These are phyloP conservation scores for Sus cebifrons DNA, from an alignment of 2,797 vertebrate genomes.

Conservation along the genomic window DNA sequence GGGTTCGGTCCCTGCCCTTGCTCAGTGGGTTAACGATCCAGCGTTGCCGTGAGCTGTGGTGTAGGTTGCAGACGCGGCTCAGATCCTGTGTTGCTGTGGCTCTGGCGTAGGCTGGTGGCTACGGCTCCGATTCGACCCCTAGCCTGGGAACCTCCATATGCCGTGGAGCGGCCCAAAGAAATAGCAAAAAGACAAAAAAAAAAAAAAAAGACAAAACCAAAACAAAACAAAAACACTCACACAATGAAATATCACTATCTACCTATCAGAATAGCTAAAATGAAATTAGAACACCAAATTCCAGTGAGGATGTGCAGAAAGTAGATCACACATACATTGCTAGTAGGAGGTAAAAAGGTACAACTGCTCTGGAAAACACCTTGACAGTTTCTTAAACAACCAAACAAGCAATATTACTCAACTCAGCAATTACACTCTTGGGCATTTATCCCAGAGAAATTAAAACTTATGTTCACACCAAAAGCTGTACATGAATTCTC, in stretches of 20 bases:
- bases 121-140: too few species aligned
- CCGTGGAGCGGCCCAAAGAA: too few species aligned
- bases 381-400: neutral
- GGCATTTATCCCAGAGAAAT: slow-evolving; percentile 13
- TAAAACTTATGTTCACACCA: neutral
- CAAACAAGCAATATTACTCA: slow-evolving; percentile 2
- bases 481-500: neutral
- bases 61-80: too few species aligned
- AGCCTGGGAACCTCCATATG: too few species aligned
- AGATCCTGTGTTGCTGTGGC: too few species aligned
- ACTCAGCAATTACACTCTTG: neutral
- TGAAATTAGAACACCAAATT: neutral
- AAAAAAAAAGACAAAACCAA: too few species aligned
- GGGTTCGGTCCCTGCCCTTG: too few species aligned
- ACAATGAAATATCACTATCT: neutral
- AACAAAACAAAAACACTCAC: too few species aligned
- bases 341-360: neutral
- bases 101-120: too few species aligned
- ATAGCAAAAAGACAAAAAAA: too few species aligned
- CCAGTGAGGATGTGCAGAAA: neutral
- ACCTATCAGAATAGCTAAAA: neutral
- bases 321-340: neutral
- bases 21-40: too few species aligned
- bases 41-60: too few species aligned
- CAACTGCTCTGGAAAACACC: neutral